A percentile compares a stretch with the other conserved stretches of the same genome.
These are phyloP conservation scores for Amazona guildingii DNA, from an alignment of 2,113 vertebrate genomes.

Conservation along the genomic window DNA sequence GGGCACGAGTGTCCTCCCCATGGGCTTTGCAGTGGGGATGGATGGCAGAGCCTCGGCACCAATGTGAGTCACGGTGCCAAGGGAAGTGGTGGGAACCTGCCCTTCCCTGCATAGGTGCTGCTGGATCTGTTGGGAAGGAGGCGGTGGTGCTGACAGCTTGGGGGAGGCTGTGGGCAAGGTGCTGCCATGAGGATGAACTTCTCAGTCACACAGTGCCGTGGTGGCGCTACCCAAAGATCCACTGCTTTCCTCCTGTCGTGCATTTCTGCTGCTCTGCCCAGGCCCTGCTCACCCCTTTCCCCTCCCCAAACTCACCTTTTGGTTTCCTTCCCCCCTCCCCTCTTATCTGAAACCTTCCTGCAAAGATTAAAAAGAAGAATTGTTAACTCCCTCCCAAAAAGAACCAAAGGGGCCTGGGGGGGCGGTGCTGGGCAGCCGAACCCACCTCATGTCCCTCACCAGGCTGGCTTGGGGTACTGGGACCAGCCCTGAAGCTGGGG, in stretches of 20 bases:
- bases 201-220: not conserved
- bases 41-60: not conserved
- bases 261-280: not conserved
- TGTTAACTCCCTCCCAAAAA: conserved; percentile 28
- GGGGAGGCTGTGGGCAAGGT: not conserved
- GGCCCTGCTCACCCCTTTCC: not conserved
- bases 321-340: not conserved
- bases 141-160: not conserved
- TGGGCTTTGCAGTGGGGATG: not conserved
- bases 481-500: not conserved
- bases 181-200: conserved; percentile 49
- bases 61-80: rapidly evolving
- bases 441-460: rapidly evolving
- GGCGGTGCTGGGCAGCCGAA: rapidly evolving
- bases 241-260: not conserved
- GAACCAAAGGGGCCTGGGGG: not conserved
- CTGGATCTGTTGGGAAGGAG: conserved; percentile 11
- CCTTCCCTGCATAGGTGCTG: conserved; percentile 43
- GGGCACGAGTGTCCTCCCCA: not conserved
- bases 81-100: not conserved
- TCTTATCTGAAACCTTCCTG: not conserved
- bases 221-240: not conserved
- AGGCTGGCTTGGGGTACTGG: not conserved
- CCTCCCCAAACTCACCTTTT: not conserved
- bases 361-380: not conserved